phyloP scores from a whole-genome alignment of 2,113 vertebrate genomes.

The Hirundichthys speculiger region DNA sequence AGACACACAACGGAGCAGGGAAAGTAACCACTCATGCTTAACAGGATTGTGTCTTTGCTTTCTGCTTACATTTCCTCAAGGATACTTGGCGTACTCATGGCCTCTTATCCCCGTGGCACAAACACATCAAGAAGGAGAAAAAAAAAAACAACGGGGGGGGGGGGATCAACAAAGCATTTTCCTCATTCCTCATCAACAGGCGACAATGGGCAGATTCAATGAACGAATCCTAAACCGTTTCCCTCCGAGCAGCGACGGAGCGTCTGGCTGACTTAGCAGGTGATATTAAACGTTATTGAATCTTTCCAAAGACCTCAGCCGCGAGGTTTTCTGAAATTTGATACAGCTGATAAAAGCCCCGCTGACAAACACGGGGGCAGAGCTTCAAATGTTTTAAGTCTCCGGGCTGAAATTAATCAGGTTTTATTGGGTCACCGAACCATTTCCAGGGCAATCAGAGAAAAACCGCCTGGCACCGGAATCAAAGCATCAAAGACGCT shows the following conservation, averaged over 20 bases:
- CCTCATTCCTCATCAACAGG: constrained; percentile 55
- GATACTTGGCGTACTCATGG: constrained; percentile 55
- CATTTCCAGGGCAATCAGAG: constrained; percentile 57
- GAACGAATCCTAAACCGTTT: constrained; percentile 54
- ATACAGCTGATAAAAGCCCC: constrained; percentile 61
- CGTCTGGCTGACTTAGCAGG: constrained; percentile 57
- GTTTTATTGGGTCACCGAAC: constrained; percentile 54
- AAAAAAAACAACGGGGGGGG: constrained; percentile 48
- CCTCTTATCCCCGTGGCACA: constrained; percentile 51
- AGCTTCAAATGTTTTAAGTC: constrained; percentile 51
- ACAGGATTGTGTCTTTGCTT: constrained; percentile 53
- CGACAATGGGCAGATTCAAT: constrained; percentile 44
- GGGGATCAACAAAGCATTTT: constrained; percentile 8
- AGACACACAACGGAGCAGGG: constrained; percentile 3
- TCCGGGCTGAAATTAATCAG: constrained; percentile 52
- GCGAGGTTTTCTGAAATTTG: constrained; percentile 57
- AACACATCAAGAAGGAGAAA: constrained; percentile 57
- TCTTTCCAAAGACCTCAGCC: constrained; percentile 52
- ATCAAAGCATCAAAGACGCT: constrained; percentile 50
- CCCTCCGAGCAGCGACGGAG: constrained; percentile 22
- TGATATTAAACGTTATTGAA: constrained; percentile 67
- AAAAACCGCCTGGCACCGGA: constrained; percentile 42
- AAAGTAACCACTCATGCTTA: constrained; percentile 48
- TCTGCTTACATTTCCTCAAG: constrained; percentile 60
- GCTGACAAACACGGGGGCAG: constrained; percentile 23